Evolutionary conservation across 53 echinoderm and acorn worm genomes (phyloP).

Genomic region (Glandiceps talaboti): DNA sequence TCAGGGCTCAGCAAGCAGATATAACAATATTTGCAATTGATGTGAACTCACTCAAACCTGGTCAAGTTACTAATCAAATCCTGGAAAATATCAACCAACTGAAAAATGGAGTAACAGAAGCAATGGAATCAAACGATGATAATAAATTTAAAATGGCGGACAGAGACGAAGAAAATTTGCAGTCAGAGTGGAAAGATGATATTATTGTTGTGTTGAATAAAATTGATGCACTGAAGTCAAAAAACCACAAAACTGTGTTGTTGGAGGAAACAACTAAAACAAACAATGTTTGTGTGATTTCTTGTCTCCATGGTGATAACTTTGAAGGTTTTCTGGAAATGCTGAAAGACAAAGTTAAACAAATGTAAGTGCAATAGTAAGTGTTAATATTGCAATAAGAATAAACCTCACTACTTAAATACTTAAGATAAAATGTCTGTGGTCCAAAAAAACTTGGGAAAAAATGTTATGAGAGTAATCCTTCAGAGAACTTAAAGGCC

Average conservation of each 20-base stretch:
- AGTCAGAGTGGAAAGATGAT: slow-evolving; percentile 1
- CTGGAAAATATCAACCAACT: background rate
- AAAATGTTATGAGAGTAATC: no score
- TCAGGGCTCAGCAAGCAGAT: slow-evolving; percentile 17
- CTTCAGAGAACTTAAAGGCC: no score
- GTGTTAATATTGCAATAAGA: no score
- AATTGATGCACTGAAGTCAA: slow-evolving; percentile 22
- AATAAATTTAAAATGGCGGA: background rate
- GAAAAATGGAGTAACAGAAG: background rate
- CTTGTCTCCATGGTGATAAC: slow-evolving; percentile 51
- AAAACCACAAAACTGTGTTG: background rate
- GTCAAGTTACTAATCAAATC: background rate
- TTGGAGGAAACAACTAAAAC: background rate
- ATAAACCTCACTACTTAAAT: no score
- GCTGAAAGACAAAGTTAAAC: slow-evolving; percentile 34
- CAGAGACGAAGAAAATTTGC: background rate
- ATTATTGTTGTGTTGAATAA: slow-evolving; percentile 46
- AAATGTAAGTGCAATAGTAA: slow-evolving; percentile 84
- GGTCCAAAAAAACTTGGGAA: no score
- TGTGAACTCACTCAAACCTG: background rate
- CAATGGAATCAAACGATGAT: background rate
- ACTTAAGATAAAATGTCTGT: no score
- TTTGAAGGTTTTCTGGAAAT: slow-evolving; percentile 43
- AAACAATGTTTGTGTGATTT: slow-evolving; percentile 25
- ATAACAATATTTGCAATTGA: slow-evolving; percentile 26